These are phyloP conservation scores for Acleris cristana DNA, from an alignment of 2,888 invertebrate genomes.

Conservation along the genomic window DNA sequence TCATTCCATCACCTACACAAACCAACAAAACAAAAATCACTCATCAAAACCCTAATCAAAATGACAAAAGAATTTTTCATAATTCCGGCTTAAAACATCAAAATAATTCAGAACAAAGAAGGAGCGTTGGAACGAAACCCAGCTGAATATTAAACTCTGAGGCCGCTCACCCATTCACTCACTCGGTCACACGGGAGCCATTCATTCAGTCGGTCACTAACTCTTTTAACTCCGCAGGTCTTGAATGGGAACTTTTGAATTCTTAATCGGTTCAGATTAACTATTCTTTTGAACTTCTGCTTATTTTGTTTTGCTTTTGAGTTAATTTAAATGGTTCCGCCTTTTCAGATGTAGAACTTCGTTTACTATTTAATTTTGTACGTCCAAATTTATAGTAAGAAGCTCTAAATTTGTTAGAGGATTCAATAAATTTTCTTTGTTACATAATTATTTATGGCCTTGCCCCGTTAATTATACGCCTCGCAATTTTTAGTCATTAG, in stretches of 20 bases:
- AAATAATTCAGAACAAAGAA: constrained; percentile 32
- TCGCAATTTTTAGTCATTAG: too few relatives aligned
- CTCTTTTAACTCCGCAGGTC: constrained; percentile 48
- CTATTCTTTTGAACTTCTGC: constrained; percentile 32
- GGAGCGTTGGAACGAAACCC: constrained; percentile 16
- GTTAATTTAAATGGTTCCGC: constrained; percentile 6
- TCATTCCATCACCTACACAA: neutral
- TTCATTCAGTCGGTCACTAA: constrained; percentile 58
- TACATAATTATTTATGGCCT: too few relatives aligned
- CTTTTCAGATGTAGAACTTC: neutral
- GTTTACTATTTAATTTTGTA: neutral
- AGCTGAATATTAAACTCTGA: constrained; percentile 33
- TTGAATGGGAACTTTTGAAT: constrained; percentile 37
- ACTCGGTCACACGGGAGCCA: constrained; percentile 53
- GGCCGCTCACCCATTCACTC: constrained; percentile 37
- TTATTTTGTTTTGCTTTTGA: constrained; percentile 22
- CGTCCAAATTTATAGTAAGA: too few relatives aligned
- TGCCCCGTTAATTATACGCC: too few relatives aligned
- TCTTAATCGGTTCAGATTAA: constrained; percentile 36
- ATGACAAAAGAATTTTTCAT: constrained; percentile 28
- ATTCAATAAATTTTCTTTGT: too few relatives aligned
- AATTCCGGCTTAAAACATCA: constrained; percentile 29
- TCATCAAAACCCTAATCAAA: constrained; percentile 26
- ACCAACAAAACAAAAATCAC: constrained; percentile 19
- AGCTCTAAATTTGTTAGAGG: too few relatives aligned